These are phyloP conservation scores for Hypothenemus hampei DNA, from an alignment of 1,140 invertebrate species.

Conservation along the genomic window DNA sequence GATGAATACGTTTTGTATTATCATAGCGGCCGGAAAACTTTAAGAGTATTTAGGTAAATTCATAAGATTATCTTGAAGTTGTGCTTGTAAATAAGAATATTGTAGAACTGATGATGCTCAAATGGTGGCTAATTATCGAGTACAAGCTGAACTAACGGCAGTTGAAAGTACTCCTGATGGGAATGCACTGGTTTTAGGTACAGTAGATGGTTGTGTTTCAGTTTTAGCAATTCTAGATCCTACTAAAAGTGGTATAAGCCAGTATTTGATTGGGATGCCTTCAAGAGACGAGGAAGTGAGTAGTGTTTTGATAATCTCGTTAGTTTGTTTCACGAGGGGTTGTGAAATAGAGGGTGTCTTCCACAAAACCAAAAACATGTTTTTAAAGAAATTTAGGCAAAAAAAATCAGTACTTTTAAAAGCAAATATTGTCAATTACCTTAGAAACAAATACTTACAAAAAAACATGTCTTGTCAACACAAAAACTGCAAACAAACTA, in stretches of 20 bases:
- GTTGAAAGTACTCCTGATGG: conserved; percentile 80
- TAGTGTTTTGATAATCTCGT: background rate
- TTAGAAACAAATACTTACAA: no score
- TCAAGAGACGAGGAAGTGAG: conserved; percentile 65
- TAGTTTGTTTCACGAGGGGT: no score
- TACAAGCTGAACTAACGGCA: conserved; percentile 86
- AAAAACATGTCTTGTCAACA: no score
- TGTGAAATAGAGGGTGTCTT: no score
- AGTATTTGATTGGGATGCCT: conserved; percentile 63
- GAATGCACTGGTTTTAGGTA: conserved; percentile 77
- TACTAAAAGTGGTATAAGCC: conserved; percentile 54
- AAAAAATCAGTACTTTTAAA: no score
- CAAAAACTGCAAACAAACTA: no score
- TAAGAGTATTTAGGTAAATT: conserved; percentile 77
- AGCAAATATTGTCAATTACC: no score
- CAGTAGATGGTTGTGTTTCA: conserved; percentile 89
- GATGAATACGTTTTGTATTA: conserved; percentile 97
- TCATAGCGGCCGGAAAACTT: conserved; percentile 88
- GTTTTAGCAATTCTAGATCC: conserved; percentile 88
- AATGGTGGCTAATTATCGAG: conserved; percentile 88
- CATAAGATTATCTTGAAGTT: background rate
- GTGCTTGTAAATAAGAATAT: background rate
- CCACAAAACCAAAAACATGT: no score
- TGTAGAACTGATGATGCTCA: conserved; percentile 74
- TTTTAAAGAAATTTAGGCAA: no score